Evolutionary conservation across 1,140 invertebrate genomes (phyloP).

Genomic region (Drosophila elegans): DNA sequence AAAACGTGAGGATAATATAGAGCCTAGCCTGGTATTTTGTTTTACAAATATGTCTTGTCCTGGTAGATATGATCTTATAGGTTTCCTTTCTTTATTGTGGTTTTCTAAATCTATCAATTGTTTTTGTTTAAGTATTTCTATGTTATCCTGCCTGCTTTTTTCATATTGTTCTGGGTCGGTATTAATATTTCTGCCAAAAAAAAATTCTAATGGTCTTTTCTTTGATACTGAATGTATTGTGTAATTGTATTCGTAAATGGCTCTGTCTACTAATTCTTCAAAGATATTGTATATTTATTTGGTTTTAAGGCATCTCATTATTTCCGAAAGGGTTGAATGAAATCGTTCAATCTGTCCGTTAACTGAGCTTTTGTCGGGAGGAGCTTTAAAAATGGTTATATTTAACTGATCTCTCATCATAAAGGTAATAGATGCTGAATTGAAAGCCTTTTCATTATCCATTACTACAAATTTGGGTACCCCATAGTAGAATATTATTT

Average conservation of each 20-base stretch:
- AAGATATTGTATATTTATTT: slow-evolving; percentile 15
- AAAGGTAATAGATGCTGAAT: slow-evolving; percentile 30
- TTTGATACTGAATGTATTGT: slow-evolving; percentile 41
- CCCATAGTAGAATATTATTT: slow-evolving; percentile 36
- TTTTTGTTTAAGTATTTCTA: slow-evolving; percentile 19
- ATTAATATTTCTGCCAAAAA: slow-evolving; percentile 27
- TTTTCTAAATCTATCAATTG: slow-evolving; percentile 8
- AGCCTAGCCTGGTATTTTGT: slow-evolving; percentile 2
- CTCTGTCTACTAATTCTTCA: slow-evolving; percentile 28
- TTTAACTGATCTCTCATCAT: slow-evolving; percentile 34
- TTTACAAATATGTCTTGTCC: slow-evolving; percentile 17
- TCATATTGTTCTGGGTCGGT: slow-evolving; percentile 8
- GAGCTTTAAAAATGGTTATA: slow-evolving; percentile 18
- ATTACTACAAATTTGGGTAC: slow-evolving; percentile 44
- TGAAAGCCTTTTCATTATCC: slow-evolving; percentile 50
- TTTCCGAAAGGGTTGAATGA: slow-evolving; percentile 33
- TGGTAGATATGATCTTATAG: slow-evolving; percentile 17
- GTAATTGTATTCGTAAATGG: slow-evolving; percentile 36
- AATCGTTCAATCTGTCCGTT: background rate
- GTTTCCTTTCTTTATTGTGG: slow-evolving; percentile 15
- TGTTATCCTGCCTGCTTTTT: slow-evolving; percentile 17
- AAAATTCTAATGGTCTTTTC: slow-evolving; percentile 34
- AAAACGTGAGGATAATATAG: slow-evolving; percentile 13
- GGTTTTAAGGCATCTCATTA: slow-evolving; percentile 29
- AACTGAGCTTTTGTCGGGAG: slow-evolving; percentile 25